Conservation (phyloP, 2,797 vertebrate species). For the Vultur gryphus region DNA sequence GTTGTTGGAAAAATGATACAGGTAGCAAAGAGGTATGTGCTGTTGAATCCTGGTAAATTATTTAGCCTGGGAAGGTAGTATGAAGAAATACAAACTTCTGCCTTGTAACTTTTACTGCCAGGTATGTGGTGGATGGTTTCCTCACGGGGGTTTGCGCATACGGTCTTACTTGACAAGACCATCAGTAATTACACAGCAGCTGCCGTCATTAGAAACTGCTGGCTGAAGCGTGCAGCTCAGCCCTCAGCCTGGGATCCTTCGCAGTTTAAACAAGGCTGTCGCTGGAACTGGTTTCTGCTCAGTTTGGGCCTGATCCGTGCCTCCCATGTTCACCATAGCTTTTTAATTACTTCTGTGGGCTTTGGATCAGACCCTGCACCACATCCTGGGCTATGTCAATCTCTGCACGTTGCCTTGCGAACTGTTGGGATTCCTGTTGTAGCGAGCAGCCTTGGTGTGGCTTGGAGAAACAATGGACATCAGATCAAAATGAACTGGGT, state of each 20-base stretch:
- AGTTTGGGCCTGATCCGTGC: neutral
- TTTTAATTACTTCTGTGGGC: neutral
- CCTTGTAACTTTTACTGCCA: neutral
- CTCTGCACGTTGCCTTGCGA: neutral
- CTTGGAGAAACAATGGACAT: neutral
- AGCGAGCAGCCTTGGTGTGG: neutral
- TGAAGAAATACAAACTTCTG: neutral
- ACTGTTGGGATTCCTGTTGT: neutral
- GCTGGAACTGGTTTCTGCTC: neutral
- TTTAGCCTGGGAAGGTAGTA: neutral
- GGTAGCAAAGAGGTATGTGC: neutral
- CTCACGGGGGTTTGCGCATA: neutral
- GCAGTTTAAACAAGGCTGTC: neutral
- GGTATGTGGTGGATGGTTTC: neutral
- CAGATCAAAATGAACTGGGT: neutral
- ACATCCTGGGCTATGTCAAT: neutral
- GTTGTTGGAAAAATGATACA: neutral
- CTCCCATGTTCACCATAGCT: rapidly evolving
- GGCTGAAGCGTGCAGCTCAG: neutral
- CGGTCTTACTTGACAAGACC: neutral
- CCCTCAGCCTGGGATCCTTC: neutral
- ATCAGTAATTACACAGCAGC: neutral
- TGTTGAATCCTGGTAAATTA: rapidly evolving
- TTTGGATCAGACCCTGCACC: neutral
- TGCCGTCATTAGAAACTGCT: neutral